Percentiles rank a stretch among this genome's conserved stretches.
Conservation (phyloP, 2,113 vertebrate species). For the Chlorodrepanis virens region DNA sequence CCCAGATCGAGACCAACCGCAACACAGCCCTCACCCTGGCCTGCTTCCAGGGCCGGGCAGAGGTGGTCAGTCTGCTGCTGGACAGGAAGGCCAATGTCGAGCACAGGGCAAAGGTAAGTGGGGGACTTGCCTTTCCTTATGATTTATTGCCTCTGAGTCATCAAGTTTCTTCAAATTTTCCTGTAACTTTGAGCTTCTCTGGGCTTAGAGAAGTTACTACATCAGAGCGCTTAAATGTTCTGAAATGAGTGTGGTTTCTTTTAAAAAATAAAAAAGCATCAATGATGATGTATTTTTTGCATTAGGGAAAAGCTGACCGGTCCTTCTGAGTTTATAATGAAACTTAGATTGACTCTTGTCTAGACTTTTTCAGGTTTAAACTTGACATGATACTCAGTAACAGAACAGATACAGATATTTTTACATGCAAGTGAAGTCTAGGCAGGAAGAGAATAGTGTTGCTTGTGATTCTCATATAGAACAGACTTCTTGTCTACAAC, state of each 20-base stretch:
- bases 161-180: neutral
- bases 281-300: neutral
- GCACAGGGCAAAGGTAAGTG: slow-evolving; percentile 92
- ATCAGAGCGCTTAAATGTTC: neutral
- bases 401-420: neutral
- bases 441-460: neutral
- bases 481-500: neutral
- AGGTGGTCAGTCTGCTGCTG: slow-evolving; percentile 95
- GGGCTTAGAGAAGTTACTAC: neutral
- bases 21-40: slow-evolving; percentile 97
- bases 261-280: neutral
- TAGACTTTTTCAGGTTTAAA: neutral
- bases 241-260: neutral
- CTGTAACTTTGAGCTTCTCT: neutral
- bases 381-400: neutral
- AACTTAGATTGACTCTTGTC: neutral
- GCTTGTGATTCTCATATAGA: neutral
- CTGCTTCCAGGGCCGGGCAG: slow-evolving; percentile 96
- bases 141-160: neutral
- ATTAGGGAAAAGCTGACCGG: neutral
- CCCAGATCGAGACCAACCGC: slow-evolving; percentile 98
- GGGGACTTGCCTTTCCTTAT: neutral
- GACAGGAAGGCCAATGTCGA: slow-evolving; percentile 98
- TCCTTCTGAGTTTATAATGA: neutral
- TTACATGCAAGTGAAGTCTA: neutral